Evolutionary conservation across 2,113 vertebrate genomes (phyloP), one percentile per base, ranked within the genome.

Genomic region (Spea multiplicata): DNA sequence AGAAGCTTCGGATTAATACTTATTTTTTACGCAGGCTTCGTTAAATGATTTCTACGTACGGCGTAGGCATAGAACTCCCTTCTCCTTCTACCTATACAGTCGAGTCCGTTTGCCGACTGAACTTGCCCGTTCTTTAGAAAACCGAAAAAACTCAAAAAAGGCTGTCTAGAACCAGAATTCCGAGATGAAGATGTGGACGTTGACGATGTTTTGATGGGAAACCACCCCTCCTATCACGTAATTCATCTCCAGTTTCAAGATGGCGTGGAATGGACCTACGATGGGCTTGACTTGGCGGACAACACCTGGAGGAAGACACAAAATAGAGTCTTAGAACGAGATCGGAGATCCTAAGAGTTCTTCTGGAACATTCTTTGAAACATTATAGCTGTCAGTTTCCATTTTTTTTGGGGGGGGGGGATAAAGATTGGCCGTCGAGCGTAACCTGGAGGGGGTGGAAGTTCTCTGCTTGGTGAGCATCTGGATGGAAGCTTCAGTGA

Each of bases 141-240:
- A 67, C 0, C 3, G 5, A 45, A 30, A 66, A 66, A n/a, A n/a
- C n/a, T n/a, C n/a, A n/a, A n/a, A 44, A 10, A 16, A 0, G 3
- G 14, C 10, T 64, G 66, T 76, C 96, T 89, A 98, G 91, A 99
- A 99, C 96, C 96, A 98, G 84, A 95, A 97, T 87, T 98, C 95
- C 0, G 97, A 98, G 77, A 99, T 92, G 5, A 95, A 97, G 86
- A 98, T 91, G 84, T 97, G 94, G 13, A 98, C 94, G 0, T 96
- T 94, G 91, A 99, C 91, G 3, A 97, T 86, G 55, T 96, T 98
- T 47, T 95, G 93, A 82, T 95, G 92, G 6, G 95, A 94, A 64
- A 96, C 92, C 4, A 96, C 93, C 0, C 95, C 94, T 3, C 89
- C 86, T 1, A 91, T 79, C 82, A 97, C 93, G 0, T 96, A 97